Conservation (phyloP, 1,140 invertebrate species). For the Drosophila punjabiensis region DNA sequence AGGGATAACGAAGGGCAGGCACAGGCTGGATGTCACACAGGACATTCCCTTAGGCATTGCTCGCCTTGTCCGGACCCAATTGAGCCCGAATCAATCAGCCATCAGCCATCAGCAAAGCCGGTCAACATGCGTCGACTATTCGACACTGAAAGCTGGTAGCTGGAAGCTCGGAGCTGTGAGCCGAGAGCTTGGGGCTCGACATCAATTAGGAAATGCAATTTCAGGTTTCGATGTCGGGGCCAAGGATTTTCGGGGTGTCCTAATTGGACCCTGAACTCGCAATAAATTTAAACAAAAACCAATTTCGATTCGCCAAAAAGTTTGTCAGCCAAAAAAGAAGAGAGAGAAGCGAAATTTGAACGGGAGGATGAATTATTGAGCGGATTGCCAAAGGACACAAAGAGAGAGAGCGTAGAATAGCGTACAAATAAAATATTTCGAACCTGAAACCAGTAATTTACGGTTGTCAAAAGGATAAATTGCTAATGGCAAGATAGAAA, state of each 20-base stretch:
- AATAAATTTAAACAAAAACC: constrained; percentile 52
- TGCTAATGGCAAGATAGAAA: neutral
- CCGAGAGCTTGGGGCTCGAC: constrained; percentile 25
- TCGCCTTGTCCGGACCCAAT: constrained; percentile 32
- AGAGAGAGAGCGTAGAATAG: neutral
- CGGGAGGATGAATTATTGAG: constrained; percentile 42
- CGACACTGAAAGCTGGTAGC: constrained; percentile 15
- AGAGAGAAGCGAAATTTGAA: constrained; percentile 9
- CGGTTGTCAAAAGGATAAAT: neutral
- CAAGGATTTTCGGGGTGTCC: constrained; percentile 15
- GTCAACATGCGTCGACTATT: constrained; percentile 34
- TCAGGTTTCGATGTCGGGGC: constrained; percentile 38
- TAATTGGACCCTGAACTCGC: constrained; percentile 33
- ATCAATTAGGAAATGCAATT: constrained; percentile 57
- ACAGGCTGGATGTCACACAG: constrained; percentile 16
- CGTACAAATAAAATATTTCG: constrained; percentile 20
- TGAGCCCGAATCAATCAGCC: constrained; percentile 52
- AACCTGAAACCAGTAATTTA: constrained; percentile 3
- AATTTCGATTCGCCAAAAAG: constrained; percentile 41
- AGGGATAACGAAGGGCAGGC: constrained; percentile 3
- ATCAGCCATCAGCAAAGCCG: constrained; percentile 29
- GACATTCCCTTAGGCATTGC: constrained; percentile 21
- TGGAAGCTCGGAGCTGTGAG: neutral
- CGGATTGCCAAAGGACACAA: constrained; percentile 16
- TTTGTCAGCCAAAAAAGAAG: constrained; percentile 28